Percentiles rank a stretch among this genome's conserved stretches.
phyloP scores from a whole-genome alignment of 2,113 vertebrate genomes.

The pig (Sus scrofa) region T2T-Sscrofa CM000813.6:108679001-108679500 shows the following conservation, averaged over 20 bases:
- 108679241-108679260: slow-evolving; percentile 92
- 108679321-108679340: slow-evolving; percentile 88
- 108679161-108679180: slow-evolving; percentile 91
- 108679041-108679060: slow-evolving; percentile 94
- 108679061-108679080: slow-evolving; percentile 95
- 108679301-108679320: slow-evolving; percentile 86
- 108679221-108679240: slow-evolving; percentile 96
- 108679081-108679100: slow-evolving; percentile 91
- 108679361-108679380: slow-evolving; percentile 79
- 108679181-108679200: slow-evolving; percentile 89
- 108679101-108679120: slow-evolving; percentile 93
- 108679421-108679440: slow-evolving; percentile 20
- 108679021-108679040: slow-evolving; percentile 96
- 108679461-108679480: slow-evolving; percentile 58
- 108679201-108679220: slow-evolving; percentile 92
- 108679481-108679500: background rate
- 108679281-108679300: slow-evolving; percentile 88
- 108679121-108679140: slow-evolving; percentile 94
- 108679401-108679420: slow-evolving; percentile 47
- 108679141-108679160: slow-evolving; percentile 91
- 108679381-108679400: slow-evolving; percentile 76
- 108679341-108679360: slow-evolving; percentile 87
- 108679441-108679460: slow-evolving; percentile 35
- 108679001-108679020: slow-evolving; percentile 90
- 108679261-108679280: slow-evolving; percentile 92